Base-by-base conservation (phyloP, 2,797 vertebrate species). In the Basileuterus tristriatus region DNA sequence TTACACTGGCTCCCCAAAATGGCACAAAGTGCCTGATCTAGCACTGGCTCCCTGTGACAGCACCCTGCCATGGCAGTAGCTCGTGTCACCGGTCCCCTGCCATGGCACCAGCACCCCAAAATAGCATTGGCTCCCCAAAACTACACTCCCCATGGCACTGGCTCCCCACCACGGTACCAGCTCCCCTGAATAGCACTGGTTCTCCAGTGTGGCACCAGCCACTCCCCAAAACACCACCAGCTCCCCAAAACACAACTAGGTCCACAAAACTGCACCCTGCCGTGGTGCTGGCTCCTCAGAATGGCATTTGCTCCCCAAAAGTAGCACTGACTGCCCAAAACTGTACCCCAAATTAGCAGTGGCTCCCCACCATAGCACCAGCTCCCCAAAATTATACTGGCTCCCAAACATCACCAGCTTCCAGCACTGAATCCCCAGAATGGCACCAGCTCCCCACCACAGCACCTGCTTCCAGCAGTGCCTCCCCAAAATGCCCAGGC, bases 11-110 rank as follows among this genome's bases (percentile, higher is more conserved):
- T 64, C 50, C 59, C 34, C 43, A 64, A 56, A 34, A 41, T 0
- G 1, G 53, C 19, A 37, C 37, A n/a, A 44, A 24, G n/a, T n/a
- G 15, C 44, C 46, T 24, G 19, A 44, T 27, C 12, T 62, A 59
- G n/a, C 21, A 36, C 19, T 37, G 46, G 46, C 46, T 76, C 23
- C 23, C 19, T 0, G 0, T 4, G 17, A 32, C 0, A 0, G 52
- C 26, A 20, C 9, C 36, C 17, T 65, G 36, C 18, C 52, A 26
- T 10, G 17, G 52, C 60, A 84, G 36, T 22, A 41, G 32, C 18
- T 43, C 3, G 1, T 49, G 43, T 49, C 60, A 32, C 26, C 26
- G 17, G 21, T 49, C 9, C 32, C 4, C 43, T 65, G 26, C 36
- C 44, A 58, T 6, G 18, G 27, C 62, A 75, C 32, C 37, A 76